A percentile compares a stretch with the other conserved stretches of the same genome.
These are phyloP conservation scores for Agelastica alni DNA, from an alignment of 2,888 invertebrate genomes.

Conservation along the genomic window DNA sequence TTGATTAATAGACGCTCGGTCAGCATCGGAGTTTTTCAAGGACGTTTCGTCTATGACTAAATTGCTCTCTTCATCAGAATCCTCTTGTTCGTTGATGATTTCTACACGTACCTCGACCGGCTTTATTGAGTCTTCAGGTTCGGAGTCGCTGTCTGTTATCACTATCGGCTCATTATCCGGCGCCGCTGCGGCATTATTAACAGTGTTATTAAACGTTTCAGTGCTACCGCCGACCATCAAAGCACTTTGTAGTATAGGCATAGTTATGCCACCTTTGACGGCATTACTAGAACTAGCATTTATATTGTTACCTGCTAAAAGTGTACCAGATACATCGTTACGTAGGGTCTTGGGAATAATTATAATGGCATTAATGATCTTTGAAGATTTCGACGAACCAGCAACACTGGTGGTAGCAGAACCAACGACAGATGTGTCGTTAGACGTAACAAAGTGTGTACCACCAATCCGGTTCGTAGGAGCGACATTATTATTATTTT, in stretches of 20 bases:
- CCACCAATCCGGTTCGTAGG: too few relatives aligned
- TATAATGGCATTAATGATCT: too few relatives aligned
- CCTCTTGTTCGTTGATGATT: too few relatives aligned
- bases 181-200: background rate
- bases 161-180: background rate
- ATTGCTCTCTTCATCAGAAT: slow-evolving; percentile 22
- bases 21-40: background rate
- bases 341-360: too few relatives aligned
- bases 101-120: too few relatives aligned
- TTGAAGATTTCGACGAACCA: too few relatives aligned
- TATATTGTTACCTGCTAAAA: background rate
- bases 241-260: background rate
- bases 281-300: background rate
- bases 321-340: background rate
- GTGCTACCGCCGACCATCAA: background rate
- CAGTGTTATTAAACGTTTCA: background rate
- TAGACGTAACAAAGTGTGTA: too few relatives aligned
- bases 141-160: slow-evolving; percentile 1
- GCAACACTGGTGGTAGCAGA: too few relatives aligned
- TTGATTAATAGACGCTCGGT: slow-evolving; percentile 1
- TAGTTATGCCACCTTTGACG: background rate
- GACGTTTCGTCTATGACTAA: slow-evolving; percentile 29
- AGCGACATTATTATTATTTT: too few relatives aligned
- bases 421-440: too few relatives aligned
- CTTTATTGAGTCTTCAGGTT: background rate